phyloP scores from a whole-genome alignment of 2,888 invertebrate species.

The Allygus modestus region DNA sequence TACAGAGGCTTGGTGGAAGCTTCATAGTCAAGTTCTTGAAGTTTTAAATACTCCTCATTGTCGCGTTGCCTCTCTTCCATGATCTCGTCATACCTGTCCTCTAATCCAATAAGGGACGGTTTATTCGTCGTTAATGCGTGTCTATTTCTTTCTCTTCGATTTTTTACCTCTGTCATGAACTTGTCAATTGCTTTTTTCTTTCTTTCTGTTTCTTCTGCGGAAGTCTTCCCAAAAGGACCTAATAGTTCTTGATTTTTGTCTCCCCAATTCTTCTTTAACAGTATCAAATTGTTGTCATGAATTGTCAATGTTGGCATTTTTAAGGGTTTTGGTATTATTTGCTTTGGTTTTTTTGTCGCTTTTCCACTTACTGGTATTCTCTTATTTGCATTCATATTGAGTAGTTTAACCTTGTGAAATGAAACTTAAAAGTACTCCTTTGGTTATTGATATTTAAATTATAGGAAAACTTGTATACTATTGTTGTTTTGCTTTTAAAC shows the following conservation, averaged over 20 bases:
- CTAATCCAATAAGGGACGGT: background rate
- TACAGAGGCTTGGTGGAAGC: constrained; percentile 3
- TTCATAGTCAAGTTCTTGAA: constrained; percentile 22
- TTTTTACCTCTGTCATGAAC: constrained; percentile 36
- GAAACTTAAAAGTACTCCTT: too few species aligned
- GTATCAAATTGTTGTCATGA: constrained; percentile 25
- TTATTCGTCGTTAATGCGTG: constrained; percentile 5
- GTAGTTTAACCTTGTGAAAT: too few species aligned
- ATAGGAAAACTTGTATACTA: too few species aligned
- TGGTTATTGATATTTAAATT: too few species aligned
- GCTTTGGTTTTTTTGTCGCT: background rate
- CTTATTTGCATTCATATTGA: background rate
- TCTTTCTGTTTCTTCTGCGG: constrained; percentile 6
- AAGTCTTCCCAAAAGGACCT: constrained; percentile 14
- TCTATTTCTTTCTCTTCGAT: constrained; percentile 21
- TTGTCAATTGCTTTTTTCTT: constrained; percentile 7
- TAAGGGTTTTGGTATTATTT: background rate
- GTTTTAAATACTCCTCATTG: background rate
- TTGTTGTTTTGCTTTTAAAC: too few species aligned
- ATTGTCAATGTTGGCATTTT: background rate
- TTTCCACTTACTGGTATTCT: background rate
- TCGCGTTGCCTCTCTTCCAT: constrained; percentile 7
- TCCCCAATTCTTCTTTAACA: constrained; percentile 20
- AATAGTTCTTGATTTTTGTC: background rate
- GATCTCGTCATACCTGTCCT: constrained; percentile 4